Conservation (phyloP, 2,797 vertebrate species). For the Xiphophorus birchmanni region DNA sequence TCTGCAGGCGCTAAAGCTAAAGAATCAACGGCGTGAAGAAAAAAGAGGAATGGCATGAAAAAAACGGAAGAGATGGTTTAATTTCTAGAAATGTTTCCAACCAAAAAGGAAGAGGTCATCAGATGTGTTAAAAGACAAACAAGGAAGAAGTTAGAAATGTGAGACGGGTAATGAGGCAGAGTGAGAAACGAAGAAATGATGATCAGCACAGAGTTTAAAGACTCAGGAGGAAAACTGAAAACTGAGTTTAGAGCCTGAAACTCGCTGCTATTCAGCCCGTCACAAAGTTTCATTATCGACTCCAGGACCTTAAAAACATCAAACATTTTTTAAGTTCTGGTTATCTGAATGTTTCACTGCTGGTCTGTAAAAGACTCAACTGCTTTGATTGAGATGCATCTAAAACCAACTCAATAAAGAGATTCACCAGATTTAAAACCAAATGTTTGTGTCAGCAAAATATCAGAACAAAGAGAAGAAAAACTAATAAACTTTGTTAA, state of each 20-base stretch:
- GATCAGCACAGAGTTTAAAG: background rate
- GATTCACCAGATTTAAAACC: background rate
- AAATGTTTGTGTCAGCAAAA: too few relatives aligned
- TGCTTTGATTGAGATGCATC: background rate
- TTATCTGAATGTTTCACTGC: background rate
- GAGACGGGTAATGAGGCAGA: background rate
- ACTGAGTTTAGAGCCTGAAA: background rate
- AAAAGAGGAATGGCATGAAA: background rate
- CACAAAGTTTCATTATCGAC: too few relatives aligned
- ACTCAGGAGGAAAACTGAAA: background rate
- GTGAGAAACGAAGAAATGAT: background rate
- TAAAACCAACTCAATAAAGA: background rate
- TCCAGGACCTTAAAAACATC: background rate
- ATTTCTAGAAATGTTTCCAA: constrained; percentile 9
- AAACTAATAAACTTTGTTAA: too few relatives aligned
- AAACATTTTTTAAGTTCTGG: background rate
- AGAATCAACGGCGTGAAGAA: constrained; percentile 32
- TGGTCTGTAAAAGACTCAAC: background rate
- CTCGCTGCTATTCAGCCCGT: background rate
- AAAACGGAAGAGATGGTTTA: background rate
- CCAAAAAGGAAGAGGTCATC: constrained; percentile 10
- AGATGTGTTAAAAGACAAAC: constrained; percentile 6
- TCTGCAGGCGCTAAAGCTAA: constrained; percentile 25
- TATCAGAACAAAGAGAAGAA: too few relatives aligned
- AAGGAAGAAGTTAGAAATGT: background rate